Percentiles rank a stretch among this genome's conserved stretches.
These are phyloP conservation scores for Lithophane semibrunnea DNA, from an alignment of 2,888 invertebrate species.

Conservation along the genomic window DNA sequence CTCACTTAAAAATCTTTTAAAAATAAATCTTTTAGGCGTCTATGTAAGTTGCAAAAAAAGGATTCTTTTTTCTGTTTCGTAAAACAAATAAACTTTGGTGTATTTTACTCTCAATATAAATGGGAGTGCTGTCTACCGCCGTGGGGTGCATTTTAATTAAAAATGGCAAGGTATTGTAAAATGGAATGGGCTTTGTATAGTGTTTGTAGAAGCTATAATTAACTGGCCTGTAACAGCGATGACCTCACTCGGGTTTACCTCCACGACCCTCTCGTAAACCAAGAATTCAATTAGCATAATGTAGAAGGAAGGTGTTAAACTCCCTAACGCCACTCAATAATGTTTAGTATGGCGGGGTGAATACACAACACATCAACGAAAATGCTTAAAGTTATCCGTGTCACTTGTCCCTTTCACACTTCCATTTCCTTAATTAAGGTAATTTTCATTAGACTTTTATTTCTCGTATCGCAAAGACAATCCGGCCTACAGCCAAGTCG, in stretches of 20 bases:
- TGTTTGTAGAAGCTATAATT: constrained; percentile 76
- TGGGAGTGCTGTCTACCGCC: constrained; percentile 46
- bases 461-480: constrained; percentile 51
- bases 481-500: constrained; percentile 46
- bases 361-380: constrained; percentile 28
- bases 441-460: constrained; percentile 58
- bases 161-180: constrained; percentile 77
- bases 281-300: constrained; percentile 82
- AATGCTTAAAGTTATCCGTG: constrained; percentile 17
- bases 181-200: constrained; percentile 74
- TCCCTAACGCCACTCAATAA: constrained; percentile 50
- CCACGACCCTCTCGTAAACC: constrained; percentile 77
- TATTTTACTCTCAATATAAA: constrained; percentile 46
- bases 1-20: constrained; percentile 6
- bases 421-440: constrained; percentile 54
- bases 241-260: constrained; percentile 76
- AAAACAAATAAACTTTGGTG: constrained; percentile 42
- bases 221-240: constrained; percentile 74
- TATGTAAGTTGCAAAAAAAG: neutral
- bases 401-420: constrained; percentile 20
- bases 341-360: constrained; percentile 22
- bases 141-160: constrained; percentile 77
- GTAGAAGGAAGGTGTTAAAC: constrained; percentile 71
- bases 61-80: constrained; percentile 22
- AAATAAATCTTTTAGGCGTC: neutral